Evolutionary conservation across 2,113 vertebrate genomes (phyloP).

Genomic region (Saccopteryx bilineata): DNA sequence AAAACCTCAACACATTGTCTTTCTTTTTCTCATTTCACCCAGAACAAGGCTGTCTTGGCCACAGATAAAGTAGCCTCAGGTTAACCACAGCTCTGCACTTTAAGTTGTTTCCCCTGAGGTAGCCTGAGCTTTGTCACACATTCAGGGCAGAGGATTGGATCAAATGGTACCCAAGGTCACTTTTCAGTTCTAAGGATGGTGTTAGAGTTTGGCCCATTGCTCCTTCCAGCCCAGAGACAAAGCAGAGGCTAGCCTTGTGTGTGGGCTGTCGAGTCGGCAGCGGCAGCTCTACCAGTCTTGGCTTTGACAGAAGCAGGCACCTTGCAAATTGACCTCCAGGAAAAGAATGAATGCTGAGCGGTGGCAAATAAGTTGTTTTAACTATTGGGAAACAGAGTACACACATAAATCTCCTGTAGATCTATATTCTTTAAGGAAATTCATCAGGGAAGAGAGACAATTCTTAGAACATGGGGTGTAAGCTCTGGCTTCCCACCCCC

Average conservation of each 20-base stretch:
- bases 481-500: background rate
- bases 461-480: background rate
- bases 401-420: constrained; percentile 50
- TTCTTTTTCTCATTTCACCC: background rate
- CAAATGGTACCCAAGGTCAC: background rate
- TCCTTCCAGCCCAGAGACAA: background rate
- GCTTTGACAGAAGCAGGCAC: background rate
- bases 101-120: background rate
- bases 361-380: constrained; percentile 51
- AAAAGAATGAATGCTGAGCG: constrained; percentile 45
- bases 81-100: background rate
- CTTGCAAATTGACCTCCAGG: constrained; percentile 12
- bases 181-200: background rate
- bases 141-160: background rate
- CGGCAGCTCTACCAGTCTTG: background rate
- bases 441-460: constrained; percentile 38
- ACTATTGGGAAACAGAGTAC: constrained; percentile 60
- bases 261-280: background rate
- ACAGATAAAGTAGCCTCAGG: background rate
- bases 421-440: constrained; percentile 51
- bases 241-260: background rate
- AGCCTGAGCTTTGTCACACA: background rate
- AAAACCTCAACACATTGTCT: background rate
- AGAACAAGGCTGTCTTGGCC: background rate
- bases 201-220: constrained; percentile 31